phyloP scores from a whole-genome alignment of 2,113 vertebrate genomes.

The Gallinago paraguaiae region DNA sequence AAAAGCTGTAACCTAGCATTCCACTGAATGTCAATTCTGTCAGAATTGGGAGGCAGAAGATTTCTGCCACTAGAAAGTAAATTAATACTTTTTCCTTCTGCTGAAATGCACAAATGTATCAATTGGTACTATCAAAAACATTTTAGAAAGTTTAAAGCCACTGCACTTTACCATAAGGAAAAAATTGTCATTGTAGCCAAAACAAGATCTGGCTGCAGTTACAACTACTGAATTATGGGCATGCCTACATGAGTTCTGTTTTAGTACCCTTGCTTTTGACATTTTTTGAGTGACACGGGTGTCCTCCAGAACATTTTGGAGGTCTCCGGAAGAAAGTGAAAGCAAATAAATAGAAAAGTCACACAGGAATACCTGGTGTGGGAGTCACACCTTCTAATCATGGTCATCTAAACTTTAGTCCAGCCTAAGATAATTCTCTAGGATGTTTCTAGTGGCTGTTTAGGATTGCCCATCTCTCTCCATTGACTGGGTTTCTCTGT shows the following conservation, averaged over 20 bases:
- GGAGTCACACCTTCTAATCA: background rate
- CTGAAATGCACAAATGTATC: background rate
- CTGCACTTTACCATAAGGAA: background rate
- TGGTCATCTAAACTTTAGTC: background rate
- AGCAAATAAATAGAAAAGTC: background rate
- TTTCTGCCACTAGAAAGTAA: background rate
- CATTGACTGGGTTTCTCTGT: background rate
- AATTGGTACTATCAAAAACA: background rate
- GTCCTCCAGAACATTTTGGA: background rate
- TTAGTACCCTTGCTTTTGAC: background rate
- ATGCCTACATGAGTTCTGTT: background rate
- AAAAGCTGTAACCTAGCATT: background rate
- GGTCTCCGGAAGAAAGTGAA: background rate
- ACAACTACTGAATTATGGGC: background rate
- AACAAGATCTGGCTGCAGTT: background rate
- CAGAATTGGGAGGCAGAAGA: background rate
- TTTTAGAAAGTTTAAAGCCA: background rate
- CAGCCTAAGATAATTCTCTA: background rate
- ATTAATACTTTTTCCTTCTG: background rate
- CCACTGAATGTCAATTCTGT: background rate
- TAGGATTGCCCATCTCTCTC: background rate
- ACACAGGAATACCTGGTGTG: background rate
- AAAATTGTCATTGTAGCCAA: background rate
- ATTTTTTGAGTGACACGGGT: background rate
- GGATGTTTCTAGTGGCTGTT: background rate